Percentiles rank a stretch among this genome's conserved stretches.
Evolutionary conservation across 2,888 invertebrate genomes (phyloP).

Genomic region (Apotomis capreana): DNA sequence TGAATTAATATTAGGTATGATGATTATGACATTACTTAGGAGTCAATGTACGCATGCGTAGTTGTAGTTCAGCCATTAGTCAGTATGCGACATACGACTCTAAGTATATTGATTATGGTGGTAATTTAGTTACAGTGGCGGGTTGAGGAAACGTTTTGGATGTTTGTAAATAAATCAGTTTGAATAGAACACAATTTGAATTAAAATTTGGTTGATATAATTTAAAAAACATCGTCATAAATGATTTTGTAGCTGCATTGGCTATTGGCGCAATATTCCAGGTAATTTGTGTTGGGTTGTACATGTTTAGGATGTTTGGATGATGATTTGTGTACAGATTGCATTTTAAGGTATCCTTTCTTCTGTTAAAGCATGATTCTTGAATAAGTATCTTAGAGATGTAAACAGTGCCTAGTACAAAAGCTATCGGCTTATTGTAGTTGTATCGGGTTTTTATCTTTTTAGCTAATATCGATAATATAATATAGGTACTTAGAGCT

Average conservation of each 20-base stretch:
- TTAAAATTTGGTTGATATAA: neutral
- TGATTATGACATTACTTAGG: slow-evolving; percentile 18
- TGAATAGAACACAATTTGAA: neutral
- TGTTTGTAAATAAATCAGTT: slow-evolving; percentile 14
- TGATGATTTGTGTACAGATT: no score
- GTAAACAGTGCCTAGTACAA: no score
- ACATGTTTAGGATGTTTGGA: no score
- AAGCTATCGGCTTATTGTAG: no score
- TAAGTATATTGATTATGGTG: neutral
- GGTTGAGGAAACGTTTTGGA: neutral
- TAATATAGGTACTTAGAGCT: no score
- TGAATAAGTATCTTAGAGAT: no score
- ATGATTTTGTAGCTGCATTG: neutral
- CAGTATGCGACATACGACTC: neutral
- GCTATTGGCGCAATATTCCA: no score
- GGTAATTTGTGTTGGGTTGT: no score
- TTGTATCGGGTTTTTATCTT: no score
- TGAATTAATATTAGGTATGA: slow-evolving; percentile 27
- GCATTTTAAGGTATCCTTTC: no score
- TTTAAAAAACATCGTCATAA: neutral
- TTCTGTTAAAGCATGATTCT: no score
- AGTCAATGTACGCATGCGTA: slow-evolving; percentile 25
- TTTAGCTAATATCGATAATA: no score
- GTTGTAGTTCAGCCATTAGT: neutral
- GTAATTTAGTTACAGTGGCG: neutral